phyloP scores from a whole-genome alignment of 1,140 invertebrate genomes.

The Apis dorsata region DNA sequence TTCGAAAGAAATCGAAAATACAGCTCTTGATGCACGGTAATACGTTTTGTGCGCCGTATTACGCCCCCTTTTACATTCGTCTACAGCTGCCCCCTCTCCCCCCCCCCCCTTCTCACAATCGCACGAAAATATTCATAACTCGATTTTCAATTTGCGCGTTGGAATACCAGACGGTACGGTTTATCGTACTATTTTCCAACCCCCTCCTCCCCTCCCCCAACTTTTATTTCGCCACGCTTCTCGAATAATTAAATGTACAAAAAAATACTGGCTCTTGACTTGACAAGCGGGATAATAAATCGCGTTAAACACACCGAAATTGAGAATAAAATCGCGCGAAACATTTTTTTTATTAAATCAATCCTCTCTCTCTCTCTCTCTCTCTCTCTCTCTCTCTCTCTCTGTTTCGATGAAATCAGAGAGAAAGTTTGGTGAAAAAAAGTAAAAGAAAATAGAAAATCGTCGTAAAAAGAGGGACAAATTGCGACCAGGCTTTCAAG shows the following conservation, averaged over 20 bases:
- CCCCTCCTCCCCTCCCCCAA: background rate
- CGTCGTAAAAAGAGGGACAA: constrained; percentile 5
- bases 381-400: too few species aligned
- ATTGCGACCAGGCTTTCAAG: background rate
- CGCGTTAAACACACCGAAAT: background rate
- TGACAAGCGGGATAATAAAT: constrained; percentile 1
- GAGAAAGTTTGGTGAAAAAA: background rate
- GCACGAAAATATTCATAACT: constrained; percentile 25
- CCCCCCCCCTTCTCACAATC: background rate
- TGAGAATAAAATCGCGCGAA: background rate
- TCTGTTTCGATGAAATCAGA: background rate
- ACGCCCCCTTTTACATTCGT: background rate
- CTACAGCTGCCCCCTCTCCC: background rate
- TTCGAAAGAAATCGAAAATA: constrained; percentile 44
- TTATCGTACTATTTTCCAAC: background rate
- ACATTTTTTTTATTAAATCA: constrained; percentile 2
- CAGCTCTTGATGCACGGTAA: constrained; percentile 11
- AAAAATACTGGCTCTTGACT: background rate
- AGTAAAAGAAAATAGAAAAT: background rate
- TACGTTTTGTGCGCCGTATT: background rate
- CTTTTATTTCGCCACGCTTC: background rate
- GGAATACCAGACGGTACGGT: background rate
- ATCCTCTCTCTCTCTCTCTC: background rate
- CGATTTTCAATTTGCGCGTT: constrained; percentile 41
- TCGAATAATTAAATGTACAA: constrained; percentile 1